Percentiles rank a stretch among this genome's conserved stretches.
phyloP scores from a whole-genome alignment of 2,113 vertebrate genomes.

The Prietella phreatophila region DNA sequence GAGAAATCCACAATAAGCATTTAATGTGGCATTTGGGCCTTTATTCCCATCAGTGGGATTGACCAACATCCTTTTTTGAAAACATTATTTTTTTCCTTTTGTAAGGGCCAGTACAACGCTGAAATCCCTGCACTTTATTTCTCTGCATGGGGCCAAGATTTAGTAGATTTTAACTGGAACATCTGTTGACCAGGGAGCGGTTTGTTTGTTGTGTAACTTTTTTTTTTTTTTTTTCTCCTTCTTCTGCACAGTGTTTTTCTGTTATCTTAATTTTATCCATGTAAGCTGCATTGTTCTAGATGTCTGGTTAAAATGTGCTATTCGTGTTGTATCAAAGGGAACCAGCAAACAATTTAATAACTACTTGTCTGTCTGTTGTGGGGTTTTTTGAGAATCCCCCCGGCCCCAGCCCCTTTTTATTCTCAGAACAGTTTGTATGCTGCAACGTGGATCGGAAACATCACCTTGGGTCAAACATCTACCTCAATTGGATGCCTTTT shows the following conservation, averaged over 20 bases:
- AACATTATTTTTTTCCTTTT: constrained; percentile 54
- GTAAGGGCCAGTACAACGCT: constrained; percentile 55
- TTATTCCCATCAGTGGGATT: constrained; percentile 22
- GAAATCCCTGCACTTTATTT: constrained; percentile 77
- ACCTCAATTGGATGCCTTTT: constrained; percentile 70
- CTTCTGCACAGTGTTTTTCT: constrained; percentile 24
- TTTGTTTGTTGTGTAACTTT: constrained; percentile 14
- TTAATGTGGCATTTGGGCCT: constrained; percentile 41
- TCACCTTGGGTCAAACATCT: constrained; percentile 68
- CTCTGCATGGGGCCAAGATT: constrained; percentile 57
- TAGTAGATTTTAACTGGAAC: constrained; percentile 26
- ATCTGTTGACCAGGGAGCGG: constrained; percentile 27
- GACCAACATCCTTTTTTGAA: constrained; percentile 16
- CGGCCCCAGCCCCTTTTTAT: background rate
- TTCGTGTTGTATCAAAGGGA: background rate
- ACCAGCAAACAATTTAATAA: background rate
- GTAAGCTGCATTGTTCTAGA: constrained; percentile 14
- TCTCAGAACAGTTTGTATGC: constrained; percentile 45
- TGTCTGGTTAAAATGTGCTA: background rate
- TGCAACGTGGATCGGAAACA: constrained; percentile 55
- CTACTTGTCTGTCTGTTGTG: no score
- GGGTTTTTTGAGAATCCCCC: background rate
- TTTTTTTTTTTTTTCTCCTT: constrained; percentile 11
- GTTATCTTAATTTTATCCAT: constrained; percentile 19
- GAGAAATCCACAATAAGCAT: constrained; percentile 33